These are phyloP conservation scores for Keiferia lycopersicella DNA, from an alignment of 2,888 invertebrate species.

Conservation along the genomic window DNA sequence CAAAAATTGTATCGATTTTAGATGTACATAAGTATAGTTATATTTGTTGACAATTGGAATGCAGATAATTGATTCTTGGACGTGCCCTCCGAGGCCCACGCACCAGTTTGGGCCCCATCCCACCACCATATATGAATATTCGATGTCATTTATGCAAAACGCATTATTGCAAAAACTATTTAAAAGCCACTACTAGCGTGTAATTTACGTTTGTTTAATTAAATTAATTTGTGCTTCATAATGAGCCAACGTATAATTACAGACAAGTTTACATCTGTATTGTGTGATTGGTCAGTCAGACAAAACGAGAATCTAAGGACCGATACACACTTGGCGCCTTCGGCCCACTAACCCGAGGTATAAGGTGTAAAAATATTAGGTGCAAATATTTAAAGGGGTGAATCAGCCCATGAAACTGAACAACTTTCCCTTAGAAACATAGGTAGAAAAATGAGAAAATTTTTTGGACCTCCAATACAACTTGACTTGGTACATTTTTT, in stretches of 20 bases:
- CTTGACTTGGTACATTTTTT: too few relatives aligned
- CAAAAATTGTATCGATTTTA: too few relatives aligned
- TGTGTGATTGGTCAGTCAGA: background rate
- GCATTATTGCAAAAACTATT: conserved; percentile 17
- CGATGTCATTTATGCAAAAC: conserved; percentile 26
- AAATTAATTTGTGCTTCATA: conserved; percentile 16
- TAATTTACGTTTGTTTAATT: conserved; percentile 21
- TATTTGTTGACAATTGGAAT: conserved; percentile 12
- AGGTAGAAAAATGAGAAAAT: too few relatives aligned
- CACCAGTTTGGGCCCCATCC: conserved; percentile 14
- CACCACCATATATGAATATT: conserved; percentile 26
- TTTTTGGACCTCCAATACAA: too few relatives aligned
- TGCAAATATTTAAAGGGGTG: too few relatives aligned
- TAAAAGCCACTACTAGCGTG: conserved; percentile 18
- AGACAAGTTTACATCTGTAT: background rate
- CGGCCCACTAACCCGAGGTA: too few relatives aligned
- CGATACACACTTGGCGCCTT: too few relatives aligned
- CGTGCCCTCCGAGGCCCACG: background rate
- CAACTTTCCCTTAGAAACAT: too few relatives aligned
- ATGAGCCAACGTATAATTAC: conserved; percentile 12
- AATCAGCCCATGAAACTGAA: too few relatives aligned
- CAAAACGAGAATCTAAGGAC: too few relatives aligned
- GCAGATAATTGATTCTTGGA: conserved; percentile 16
- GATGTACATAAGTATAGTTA: background rate
- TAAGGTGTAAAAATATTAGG: too few relatives aligned